Conservation (phyloP, 2,113 vertebrate genomes). For the Tupaia chinensis region DNA sequence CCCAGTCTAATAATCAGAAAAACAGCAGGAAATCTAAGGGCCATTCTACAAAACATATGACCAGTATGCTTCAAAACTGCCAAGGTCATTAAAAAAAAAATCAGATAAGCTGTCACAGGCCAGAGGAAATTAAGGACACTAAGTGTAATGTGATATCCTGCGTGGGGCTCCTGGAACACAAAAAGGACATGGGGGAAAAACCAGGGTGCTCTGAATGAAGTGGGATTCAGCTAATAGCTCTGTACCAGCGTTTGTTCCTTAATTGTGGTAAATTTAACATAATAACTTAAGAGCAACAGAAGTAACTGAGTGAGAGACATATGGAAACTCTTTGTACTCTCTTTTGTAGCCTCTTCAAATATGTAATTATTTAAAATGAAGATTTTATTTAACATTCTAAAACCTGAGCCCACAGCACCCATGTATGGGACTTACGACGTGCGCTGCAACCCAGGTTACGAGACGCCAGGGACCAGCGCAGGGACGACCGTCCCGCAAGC, state of each 20-base stretch:
- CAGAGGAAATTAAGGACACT: not conserved
- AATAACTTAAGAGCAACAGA: not conserved
- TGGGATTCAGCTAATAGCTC: not conserved
- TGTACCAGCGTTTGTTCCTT: not conserved
- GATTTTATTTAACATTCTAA: not conserved
- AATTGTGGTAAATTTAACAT: not conserved
- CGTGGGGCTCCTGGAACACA: not conserved
- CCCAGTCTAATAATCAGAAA: not conserved
- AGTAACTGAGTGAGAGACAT: not conserved
- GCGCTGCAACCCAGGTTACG: accelerated
- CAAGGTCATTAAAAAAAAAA: not conserved
- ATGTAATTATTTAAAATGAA: not conserved
- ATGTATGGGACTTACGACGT: accelerated
- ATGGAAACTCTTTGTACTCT: not conserved
- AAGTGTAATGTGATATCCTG: not conserved
- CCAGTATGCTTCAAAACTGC: not conserved
- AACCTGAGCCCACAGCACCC: not conserved
- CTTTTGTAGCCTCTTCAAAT: not conserved
- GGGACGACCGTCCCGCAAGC: accelerated
- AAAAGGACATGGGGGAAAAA: not conserved
- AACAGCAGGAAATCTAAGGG: not conserved
- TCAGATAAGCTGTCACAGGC: not conserved
- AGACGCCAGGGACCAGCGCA: not conserved
- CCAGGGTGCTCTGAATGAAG: not conserved
- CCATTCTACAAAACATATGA: not conserved